Conservation (phyloP, 2,888 invertebrate genomes). For the Zeuzera pyrina region DNA sequence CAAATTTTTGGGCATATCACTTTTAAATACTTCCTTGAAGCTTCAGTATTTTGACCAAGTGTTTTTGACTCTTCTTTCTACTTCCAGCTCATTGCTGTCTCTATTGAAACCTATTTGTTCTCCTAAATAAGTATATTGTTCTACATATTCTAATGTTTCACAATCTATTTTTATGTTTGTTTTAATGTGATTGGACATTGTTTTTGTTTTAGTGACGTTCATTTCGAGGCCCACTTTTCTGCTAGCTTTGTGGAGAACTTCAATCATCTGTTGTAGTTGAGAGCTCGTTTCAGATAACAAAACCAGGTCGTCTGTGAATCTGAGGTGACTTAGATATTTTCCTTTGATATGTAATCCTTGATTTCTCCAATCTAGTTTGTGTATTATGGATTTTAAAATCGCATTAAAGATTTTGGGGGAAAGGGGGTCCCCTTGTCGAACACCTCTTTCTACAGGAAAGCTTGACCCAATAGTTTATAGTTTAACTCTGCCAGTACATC, state of each 20-base stretch:
- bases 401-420: neutral
- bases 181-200: too few species aligned
- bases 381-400: too few species aligned
- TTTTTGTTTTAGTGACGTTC: constrained; percentile 4
- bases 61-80: neutral
- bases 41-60: constrained; percentile 4
- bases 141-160: too few species aligned
- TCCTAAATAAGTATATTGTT: too few species aligned
- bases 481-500: constrained; percentile 5
- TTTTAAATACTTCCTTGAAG: constrained; percentile 7
- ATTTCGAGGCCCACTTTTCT: constrained; percentile 4
- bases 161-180: too few species aligned
- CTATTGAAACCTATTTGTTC: too few species aligned
- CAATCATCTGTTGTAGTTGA: constrained; percentile 4
- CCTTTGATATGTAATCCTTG: too few species aligned
- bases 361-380: too few species aligned
- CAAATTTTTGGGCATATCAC: neutral
- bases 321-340: too few species aligned
- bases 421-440: constrained; percentile 1
- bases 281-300: constrained; percentile 4
- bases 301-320: too few species aligned
- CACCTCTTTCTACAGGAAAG: constrained; percentile 5
- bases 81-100: too few species aligned
- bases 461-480: constrained; percentile 3
- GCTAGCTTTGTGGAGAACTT: constrained; percentile 2